phyloP scores from a whole-genome alignment of 2,797 vertebrate species.

The Lateolabrax maculatus region DNA sequence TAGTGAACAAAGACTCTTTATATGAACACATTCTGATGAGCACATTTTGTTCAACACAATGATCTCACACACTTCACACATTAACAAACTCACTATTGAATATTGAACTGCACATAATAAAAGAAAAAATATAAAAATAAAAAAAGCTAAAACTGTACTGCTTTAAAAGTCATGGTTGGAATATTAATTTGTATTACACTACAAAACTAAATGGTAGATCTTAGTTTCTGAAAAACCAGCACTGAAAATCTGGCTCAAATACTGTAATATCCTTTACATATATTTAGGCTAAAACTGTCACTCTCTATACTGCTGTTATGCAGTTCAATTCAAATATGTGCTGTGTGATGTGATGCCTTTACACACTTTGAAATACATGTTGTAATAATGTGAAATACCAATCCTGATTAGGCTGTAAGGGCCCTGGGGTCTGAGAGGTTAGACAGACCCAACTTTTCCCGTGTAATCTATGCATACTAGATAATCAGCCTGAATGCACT shows the following conservation, averaged over 20 bases:
- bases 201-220: background rate
- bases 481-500: constrained; percentile 42
- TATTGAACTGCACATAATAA: background rate
- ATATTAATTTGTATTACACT: background rate
- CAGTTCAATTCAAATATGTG: background rate
- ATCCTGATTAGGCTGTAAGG: constrained; percentile 29
- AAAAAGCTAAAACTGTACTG: background rate
- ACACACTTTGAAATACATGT: constrained; percentile 25
- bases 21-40: background rate
- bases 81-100: constrained; percentile 16
- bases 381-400: constrained; percentile 25
- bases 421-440: constrained; percentile 39
- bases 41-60: constrained; percentile 14
- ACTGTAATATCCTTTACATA: background rate
- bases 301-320: background rate
- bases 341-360: constrained; percentile 1
- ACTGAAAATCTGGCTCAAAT: background rate
- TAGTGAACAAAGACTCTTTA: constrained; percentile 22
- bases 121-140: background rate
- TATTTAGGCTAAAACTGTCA: background rate
- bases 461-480: constrained; percentile 29
- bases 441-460: constrained; percentile 46
- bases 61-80: constrained; percentile 28
- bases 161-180: background rate
- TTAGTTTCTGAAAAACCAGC: background rate